Evolutionary conservation across 2,888 invertebrate genomes (phyloP).

Genomic region (Teleiodes luculella): DNA sequence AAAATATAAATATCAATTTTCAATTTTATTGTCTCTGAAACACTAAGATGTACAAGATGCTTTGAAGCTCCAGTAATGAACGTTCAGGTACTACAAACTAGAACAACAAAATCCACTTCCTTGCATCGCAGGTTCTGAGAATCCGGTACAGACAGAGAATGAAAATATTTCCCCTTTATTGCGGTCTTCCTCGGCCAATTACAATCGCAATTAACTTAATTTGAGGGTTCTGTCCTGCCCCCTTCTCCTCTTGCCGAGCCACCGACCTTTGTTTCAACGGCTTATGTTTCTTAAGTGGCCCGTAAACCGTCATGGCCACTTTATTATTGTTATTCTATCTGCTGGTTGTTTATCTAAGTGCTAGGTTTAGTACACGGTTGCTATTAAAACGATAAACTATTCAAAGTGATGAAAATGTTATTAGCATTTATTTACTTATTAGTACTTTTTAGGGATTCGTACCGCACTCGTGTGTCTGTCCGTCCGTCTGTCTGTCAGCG

Average conservation of each 20-base stretch:
- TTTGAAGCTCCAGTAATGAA: not conserved
- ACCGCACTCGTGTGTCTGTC: too few species aligned
- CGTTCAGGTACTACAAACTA: not conserved
- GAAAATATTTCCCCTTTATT: slow-evolving; percentile 67
- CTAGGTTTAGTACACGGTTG: not conserved
- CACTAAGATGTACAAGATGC: too few species aligned
- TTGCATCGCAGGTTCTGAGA: not conserved
- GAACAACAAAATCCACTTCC: not conserved
- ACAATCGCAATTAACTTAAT: slow-evolving; percentile 70
- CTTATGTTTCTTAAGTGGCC: slow-evolving; percentile 54
- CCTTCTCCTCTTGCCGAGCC: not conserved
- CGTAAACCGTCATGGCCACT: slow-evolving; percentile 41
- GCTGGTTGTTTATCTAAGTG: not conserved
- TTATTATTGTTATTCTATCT: slow-evolving; percentile 20
- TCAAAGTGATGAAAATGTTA: too few species aligned
- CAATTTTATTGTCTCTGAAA: too few species aligned
- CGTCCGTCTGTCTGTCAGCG: too few species aligned
- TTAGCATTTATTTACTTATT: too few species aligned
- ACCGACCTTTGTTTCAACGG: slow-evolving; percentile 41
- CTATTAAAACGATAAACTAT: too few species aligned
- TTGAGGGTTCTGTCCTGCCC: slow-evolving; percentile 50
- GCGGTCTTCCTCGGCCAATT: slow-evolving; percentile 57
- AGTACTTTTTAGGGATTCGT: too few species aligned
- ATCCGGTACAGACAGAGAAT: slow-evolving; percentile 25
- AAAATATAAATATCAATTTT: too few species aligned